phyloP scores from a whole-genome alignment of 92 coral and sea anemone genomes.

The Micromussa lordhowensis region DNA sequence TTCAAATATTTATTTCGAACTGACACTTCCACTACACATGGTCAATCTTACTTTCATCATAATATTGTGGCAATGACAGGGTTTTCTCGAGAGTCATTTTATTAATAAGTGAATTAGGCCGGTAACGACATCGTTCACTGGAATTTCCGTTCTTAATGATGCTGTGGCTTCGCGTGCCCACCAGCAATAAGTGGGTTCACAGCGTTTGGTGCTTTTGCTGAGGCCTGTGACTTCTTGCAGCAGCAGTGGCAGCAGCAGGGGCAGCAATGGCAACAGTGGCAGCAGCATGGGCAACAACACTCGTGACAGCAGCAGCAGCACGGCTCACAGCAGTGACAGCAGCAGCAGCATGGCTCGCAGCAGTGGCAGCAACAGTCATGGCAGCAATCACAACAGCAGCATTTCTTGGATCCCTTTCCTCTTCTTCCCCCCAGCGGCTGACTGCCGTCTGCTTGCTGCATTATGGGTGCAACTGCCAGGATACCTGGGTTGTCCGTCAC shows the following conservation, averaged over 20 bases:
- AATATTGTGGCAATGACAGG: conserved; percentile 13
- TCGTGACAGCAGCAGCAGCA: conserved; percentile 77
- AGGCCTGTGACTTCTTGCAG: conserved; percentile 43
- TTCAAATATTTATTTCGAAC: conserved; percentile 3
- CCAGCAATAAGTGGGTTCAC: conserved; percentile 32
- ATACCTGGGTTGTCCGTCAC: conserved; percentile 58
- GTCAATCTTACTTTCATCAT: not conserved
- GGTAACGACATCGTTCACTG: not conserved
- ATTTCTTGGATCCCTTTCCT: conserved; percentile 55
- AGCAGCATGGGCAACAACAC: conserved; percentile 78
- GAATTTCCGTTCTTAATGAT: conserved; percentile 14
- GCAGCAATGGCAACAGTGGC: conserved; percentile 66
- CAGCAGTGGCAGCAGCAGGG: conserved; percentile 72
- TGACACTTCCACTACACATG: conserved; percentile 12
- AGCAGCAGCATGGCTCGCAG: conserved; percentile 78
- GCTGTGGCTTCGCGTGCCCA: conserved; percentile 30
- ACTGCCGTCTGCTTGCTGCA: conserved; percentile 11
- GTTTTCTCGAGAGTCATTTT: conserved; percentile 18
- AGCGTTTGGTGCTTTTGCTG: not conserved
- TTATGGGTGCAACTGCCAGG: conserved; percentile 44
- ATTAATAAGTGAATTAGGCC: not conserved
- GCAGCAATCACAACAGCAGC: conserved; percentile 70
- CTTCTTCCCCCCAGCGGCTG: conserved; percentile 8
- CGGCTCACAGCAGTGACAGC: conserved; percentile 72
- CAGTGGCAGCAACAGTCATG: conserved; percentile 76